Conservation (phyloP, 1,140 invertebrate species). For the Bombus vancouverensis region DNA sequence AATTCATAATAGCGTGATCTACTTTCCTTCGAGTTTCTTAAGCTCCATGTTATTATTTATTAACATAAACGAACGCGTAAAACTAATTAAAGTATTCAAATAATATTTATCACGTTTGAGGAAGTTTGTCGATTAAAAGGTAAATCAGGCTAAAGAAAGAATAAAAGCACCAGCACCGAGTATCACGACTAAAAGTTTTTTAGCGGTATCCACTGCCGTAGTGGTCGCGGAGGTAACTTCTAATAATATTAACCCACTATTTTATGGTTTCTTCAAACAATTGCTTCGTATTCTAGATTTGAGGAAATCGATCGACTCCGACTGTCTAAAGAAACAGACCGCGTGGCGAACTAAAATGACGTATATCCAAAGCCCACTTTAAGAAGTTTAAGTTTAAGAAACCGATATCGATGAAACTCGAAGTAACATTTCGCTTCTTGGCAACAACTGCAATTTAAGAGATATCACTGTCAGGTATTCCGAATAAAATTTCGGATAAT, state of each 20-base stretch:
- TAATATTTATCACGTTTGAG: not conserved
- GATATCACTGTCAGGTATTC: not conserved
- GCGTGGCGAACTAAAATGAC: not conserved
- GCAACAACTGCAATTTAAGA: too few species aligned
- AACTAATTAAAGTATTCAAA: not conserved
- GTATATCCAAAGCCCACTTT: conserved; percentile 5
- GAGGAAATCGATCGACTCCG: conserved; percentile 23
- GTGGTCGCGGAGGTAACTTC: conserved; percentile 5
- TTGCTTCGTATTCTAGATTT: conserved; percentile 12
- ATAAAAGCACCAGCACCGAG: not conserved
- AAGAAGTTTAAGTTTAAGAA: too few species aligned
- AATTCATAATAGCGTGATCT: not conserved
- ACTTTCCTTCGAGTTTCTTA: not conserved
- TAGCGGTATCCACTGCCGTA: not conserved
- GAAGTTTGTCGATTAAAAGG: not conserved
- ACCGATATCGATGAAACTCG: too few species aligned
- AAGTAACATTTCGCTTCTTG: too few species aligned
- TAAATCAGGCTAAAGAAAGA: not conserved
- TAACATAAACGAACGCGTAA: not conserved
- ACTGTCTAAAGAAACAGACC: not conserved
- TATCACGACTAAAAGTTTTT: not conserved
- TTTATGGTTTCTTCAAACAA: conserved; percentile 41
- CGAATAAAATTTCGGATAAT: not conserved
- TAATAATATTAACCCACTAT: conserved; percentile 49
- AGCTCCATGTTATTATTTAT: not conserved